phyloP scores from a whole-genome alignment of 2,888 invertebrate genomes.

The Aleiodes testaceus region DNA sequence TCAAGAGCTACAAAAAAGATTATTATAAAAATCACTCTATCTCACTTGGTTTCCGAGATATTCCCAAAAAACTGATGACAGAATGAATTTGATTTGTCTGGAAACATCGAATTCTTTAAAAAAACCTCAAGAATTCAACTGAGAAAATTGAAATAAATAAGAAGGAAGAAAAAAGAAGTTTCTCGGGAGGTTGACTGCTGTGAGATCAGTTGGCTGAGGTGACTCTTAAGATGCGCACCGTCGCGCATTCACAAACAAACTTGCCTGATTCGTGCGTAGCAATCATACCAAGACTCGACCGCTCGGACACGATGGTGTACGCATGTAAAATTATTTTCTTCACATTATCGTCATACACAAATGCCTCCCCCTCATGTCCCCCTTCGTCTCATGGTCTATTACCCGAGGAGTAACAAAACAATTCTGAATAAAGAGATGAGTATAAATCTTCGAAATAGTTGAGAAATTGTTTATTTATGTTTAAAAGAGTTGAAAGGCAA shows the following conservation, averaged over 20 bases:
- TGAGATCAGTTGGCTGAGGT: constrained; percentile 44
- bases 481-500: not conserved
- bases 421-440: constrained; percentile 9
- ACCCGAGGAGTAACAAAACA: constrained; percentile 19
- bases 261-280: constrained; percentile 61
- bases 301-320: constrained; percentile 64
- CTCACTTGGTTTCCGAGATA: no score
- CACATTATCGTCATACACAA: constrained; percentile 46
- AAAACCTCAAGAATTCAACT: not conserved
- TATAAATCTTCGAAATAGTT: constrained; percentile 4
- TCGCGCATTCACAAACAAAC: constrained; percentile 62
- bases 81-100: no score
- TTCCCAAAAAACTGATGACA: no score
- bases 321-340: constrained; percentile 68
- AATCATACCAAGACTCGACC: constrained; percentile 63
- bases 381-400: not conserved
- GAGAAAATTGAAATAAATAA: constrained; percentile 7
- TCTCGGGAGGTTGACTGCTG: constrained; percentile 36
- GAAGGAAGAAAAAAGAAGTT: constrained; percentile 3
- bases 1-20: no score
- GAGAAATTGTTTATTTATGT: constrained; percentile 8
- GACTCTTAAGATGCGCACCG: constrained; percentile 66
- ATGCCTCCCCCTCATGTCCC: no score
- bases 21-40: no score
- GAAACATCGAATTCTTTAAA: not conserved